Percentiles rank a stretch among this genome's conserved stretches.
These are phyloP conservation scores for Sylvicapra grimmia DNA, from an alignment of 2,113 vertebrate genomes.

Conservation along the genomic window DNA sequence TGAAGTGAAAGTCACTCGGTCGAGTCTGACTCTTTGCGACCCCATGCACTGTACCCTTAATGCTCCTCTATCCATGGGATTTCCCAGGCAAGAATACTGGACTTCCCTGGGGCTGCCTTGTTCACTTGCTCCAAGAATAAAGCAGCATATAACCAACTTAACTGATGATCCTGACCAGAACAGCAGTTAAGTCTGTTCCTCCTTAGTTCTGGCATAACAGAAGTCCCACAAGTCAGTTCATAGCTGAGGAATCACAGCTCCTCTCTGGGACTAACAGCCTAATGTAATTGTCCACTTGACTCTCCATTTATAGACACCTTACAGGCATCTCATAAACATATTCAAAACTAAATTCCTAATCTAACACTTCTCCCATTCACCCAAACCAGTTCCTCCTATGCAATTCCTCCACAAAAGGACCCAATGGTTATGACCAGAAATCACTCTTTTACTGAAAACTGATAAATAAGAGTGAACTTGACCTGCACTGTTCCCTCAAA, in stretches of 20 bases:
- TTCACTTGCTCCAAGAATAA: background rate
- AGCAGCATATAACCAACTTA: background rate
- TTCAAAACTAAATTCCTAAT: background rate
- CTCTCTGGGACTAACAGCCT: background rate
- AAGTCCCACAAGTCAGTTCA: background rate
- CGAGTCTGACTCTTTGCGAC: background rate
- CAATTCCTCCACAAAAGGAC: background rate
- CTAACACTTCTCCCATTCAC: background rate
- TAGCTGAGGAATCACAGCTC: background rate
- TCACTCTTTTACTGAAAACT: slow-evolving; percentile 6
- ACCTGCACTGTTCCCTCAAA: background rate
- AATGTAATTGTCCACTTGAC: background rate
- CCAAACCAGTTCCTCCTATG: background rate
- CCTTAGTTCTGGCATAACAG: background rate
- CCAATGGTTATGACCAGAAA: background rate
- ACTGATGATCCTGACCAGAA: background rate
- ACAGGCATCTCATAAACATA: background rate
- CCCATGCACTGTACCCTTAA: background rate
- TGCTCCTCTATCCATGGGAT: background rate
- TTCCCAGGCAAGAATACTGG: background rate
- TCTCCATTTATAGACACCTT: background rate
- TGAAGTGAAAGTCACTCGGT: background rate
- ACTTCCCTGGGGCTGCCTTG: background rate
- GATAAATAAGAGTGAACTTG: background rate
- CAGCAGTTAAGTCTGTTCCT: background rate